Percentiles rank a stretch among this genome's conserved stretches.
Conservation (phyloP, 2,888 invertebrate species). For the Tenthredo livida region DNA sequence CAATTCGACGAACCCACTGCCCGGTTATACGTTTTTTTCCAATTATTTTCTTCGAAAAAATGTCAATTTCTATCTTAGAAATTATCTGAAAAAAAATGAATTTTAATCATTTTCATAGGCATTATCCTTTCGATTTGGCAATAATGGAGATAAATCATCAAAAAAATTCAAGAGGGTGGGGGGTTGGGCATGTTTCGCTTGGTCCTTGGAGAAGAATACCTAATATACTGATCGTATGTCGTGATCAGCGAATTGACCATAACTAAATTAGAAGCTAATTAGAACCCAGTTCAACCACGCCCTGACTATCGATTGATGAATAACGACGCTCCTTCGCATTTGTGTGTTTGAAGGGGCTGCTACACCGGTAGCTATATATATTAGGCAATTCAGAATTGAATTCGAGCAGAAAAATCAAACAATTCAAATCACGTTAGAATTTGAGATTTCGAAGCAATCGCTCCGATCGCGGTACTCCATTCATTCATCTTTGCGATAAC, state of each 20-base stretch:
- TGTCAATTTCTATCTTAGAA: too few species aligned
- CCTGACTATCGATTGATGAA: constrained; percentile 30
- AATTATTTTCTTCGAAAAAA: too few species aligned
- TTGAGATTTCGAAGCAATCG: background rate
- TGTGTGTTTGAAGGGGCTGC: background rate
- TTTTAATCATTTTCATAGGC: too few species aligned
- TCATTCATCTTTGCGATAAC: background rate
- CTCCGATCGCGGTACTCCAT: background rate
- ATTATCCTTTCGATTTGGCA: too few species aligned
- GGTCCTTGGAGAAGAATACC: background rate
- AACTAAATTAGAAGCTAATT: background rate
- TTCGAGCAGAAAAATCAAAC: background rate
- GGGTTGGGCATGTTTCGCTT: too few species aligned
- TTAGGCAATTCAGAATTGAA: background rate
- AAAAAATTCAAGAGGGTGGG: too few species aligned
- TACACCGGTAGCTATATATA: background rate
- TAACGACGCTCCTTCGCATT: background rate
- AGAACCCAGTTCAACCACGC: constrained; percentile 14
- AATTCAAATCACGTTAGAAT: background rate
- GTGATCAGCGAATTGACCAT: background rate
- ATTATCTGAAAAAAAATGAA: too few species aligned
- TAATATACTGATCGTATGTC: background rate
- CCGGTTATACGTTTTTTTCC: too few species aligned
- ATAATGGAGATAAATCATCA: too few species aligned
- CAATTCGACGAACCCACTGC: too few species aligned